phyloP scores from a whole-genome alignment of 1,140 invertebrate genomes.

The Hyposmocoma kahamanoa region DNA sequence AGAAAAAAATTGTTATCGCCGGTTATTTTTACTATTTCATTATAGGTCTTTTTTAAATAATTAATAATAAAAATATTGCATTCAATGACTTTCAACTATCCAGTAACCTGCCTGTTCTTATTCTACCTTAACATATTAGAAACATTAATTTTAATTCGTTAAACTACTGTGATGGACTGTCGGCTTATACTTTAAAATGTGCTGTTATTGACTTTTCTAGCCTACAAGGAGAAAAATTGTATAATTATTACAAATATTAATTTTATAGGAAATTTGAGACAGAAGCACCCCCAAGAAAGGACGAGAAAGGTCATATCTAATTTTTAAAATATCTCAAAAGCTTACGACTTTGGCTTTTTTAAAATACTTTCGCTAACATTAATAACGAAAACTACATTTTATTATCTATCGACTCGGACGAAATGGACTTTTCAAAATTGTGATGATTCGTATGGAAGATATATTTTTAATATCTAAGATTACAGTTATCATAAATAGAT shows the following conservation, averaged over 20 bases:
- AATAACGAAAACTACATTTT: neutral
- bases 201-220: conserved; percentile 24
- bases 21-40: no score
- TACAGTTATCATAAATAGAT: conserved; percentile 6
- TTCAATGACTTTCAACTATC: no score
- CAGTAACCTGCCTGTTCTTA: no score
- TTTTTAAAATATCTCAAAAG: neutral
- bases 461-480: neutral
- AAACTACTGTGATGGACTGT: conserved; percentile 35
- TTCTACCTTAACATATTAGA: no score
- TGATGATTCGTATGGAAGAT: conserved; percentile 15
- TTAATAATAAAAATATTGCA: no score
- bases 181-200: conserved; percentile 25
- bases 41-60: no score
- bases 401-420: neutral
- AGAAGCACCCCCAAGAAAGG: conserved; percentile 19
- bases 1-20: no score
- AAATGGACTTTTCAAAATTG: conserved; percentile 10
- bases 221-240: conserved; percentile 16
- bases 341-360: neutral
- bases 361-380: neutral
- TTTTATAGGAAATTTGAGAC: conserved; percentile 26
- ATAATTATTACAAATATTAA: conserved; percentile 7
- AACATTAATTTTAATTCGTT: conserved; percentile 28
- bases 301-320: neutral